phyloP scores from a whole-genome alignment of 1,140 invertebrate genomes.

The Bombus polaris region DNA sequence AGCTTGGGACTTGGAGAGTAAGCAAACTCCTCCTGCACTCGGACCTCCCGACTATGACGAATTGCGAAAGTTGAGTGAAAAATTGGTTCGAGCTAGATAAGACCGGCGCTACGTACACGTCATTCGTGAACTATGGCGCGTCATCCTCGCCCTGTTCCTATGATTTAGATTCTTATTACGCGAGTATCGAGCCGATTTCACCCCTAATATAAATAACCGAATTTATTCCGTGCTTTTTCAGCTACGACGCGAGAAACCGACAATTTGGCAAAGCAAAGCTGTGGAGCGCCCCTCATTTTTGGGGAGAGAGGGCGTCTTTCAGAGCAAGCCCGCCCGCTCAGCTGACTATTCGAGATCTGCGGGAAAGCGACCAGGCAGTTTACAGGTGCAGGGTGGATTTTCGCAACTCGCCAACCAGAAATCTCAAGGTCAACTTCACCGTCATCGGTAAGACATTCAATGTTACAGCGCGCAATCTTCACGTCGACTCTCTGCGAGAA shows the following conservation, averaged over 20 bases:
- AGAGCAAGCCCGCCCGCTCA: slow-evolving; percentile 87
- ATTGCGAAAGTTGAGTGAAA: slow-evolving; percentile 73
- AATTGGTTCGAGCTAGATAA: slow-evolving; percentile 66
- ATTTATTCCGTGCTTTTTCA: slow-evolving; percentile 80
- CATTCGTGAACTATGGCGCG: not conserved
- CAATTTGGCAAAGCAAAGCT: slow-evolving; percentile 88
- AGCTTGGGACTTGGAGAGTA: not conserved
- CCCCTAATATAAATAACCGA: not conserved
- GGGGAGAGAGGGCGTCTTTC: slow-evolving; percentile 90
- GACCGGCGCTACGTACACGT: not conserved
- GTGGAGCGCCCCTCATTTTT: slow-evolving; percentile 91
- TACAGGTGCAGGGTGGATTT: slow-evolving; percentile 95
- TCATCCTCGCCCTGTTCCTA: not conserved
- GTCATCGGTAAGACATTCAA: slow-evolving; percentile 88
- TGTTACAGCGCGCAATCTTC: too few species aligned
- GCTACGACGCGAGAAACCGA: slow-evolving; percentile 91
- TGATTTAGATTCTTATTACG: not conserved
- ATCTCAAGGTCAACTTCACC: slow-evolving; percentile 92
- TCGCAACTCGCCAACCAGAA: slow-evolving; percentile 92
- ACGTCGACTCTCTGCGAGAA: too few species aligned
- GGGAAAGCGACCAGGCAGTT: slow-evolving; percentile 89
- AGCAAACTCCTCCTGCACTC: slow-evolving; percentile 16
- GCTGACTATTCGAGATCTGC: slow-evolving; percentile 88
- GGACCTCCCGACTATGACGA: slow-evolving; percentile 64
- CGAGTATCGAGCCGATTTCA: not conserved